Conservation (phyloP, 2,888 invertebrate species). For the Tetanocera ferruginea region DNA sequence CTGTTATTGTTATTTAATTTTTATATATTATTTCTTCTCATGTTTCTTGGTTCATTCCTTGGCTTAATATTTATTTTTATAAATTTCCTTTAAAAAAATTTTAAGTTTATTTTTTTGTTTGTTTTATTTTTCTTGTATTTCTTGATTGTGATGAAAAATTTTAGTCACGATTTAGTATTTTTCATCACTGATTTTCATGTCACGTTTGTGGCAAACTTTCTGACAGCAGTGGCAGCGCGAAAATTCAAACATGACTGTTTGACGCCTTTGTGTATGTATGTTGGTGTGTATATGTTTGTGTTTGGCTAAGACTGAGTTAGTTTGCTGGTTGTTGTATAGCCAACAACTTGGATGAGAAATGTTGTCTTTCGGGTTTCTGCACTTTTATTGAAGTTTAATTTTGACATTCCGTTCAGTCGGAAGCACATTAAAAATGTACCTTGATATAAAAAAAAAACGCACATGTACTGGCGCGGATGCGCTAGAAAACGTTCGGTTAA, state of each 20-base stretch:
- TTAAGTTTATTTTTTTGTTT: neutral
- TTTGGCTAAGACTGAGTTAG: neutral
- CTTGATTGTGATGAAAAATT: conserved; percentile 49
- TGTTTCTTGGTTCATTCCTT: neutral
- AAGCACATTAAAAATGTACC: no score
- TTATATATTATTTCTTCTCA: neutral
- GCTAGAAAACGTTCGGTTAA: no score
- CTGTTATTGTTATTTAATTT: neutral
- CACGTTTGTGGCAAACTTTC: conserved; percentile 64
- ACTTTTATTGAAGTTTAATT: neutral
- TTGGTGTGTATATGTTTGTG: neutral
- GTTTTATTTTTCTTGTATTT: neutral
- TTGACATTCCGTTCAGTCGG: neutral
- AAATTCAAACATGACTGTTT: conserved; percentile 3
- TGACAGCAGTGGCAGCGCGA: conserved; percentile 42
- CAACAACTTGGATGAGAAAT: neutral
- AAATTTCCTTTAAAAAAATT: neutral
- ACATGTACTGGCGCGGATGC: neutral
- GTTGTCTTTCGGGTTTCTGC: neutral
- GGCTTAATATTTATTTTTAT: neutral
- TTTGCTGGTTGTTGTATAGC: neutral
- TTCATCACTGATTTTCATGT: conserved; percentile 66
- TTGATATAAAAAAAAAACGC: no score
- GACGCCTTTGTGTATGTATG: neutral
- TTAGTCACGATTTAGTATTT: conserved; percentile 66